A percentile compares a stretch with the other conserved stretches of the same genome.
phyloP scores from a whole-genome alignment of 1,140 invertebrate genomes.

The Bilobella aurantiaca region DNA sequence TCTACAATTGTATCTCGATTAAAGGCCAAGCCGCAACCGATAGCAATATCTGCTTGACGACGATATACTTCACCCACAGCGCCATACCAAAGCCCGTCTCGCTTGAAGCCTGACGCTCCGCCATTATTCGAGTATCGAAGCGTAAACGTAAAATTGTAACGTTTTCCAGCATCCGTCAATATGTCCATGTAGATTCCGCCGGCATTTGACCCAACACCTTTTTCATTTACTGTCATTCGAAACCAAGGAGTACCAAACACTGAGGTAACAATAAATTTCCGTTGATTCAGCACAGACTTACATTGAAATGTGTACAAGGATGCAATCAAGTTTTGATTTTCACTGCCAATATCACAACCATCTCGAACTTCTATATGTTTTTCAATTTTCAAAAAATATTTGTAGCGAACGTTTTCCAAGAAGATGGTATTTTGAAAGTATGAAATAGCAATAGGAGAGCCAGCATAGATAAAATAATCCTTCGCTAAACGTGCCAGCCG shows the following conservation, averaged over 20 bases:
- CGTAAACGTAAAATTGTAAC: neutral
- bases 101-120: slow-evolving; percentile 2
- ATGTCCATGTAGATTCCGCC: neutral
- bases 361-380: neutral
- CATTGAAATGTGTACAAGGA: neutral
- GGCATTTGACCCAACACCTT: slow-evolving; percentile 40
- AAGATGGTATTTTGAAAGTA: neutral
- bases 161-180: neutral
- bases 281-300: neutral
- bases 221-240: neutral
- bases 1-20: neutral
- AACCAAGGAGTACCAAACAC: neutral
- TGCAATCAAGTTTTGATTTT: neutral
- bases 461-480: slow-evolving; percentile 3
- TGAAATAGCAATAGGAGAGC: neutral
- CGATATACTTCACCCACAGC: slow-evolving; percentile 4
- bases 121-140: neutral
- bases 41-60: neutral
- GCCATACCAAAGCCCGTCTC: neutral
- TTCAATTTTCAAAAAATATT: neutral
- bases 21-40: neutral
- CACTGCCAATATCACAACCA: neutral
- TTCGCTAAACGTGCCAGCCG: neutral
- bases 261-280: neutral
- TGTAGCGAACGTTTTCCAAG: neutral